Base-by-base conservation (phyloP, 2,113 vertebrate species). In the Eudyptes chrysolophus region DNA sequence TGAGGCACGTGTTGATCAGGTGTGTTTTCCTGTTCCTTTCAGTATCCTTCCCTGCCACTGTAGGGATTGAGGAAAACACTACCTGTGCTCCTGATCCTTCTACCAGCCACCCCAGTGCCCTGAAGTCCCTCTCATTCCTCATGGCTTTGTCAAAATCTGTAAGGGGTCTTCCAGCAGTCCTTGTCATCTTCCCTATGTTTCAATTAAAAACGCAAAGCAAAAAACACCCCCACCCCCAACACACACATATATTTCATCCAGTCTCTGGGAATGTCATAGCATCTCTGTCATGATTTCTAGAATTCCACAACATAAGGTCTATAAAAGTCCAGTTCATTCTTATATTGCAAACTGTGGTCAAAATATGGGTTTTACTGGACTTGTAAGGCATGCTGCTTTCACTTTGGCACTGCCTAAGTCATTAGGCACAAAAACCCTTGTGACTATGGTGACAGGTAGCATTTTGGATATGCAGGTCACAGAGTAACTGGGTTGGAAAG, bases 261-360 rank as follows among this genome's bases (percentile, higher is more conserved):
- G 3, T 42, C 17, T 65, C 54, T 1, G 1, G 51, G 16, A 77
- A 70, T 7, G 38, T 19, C 3, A 0, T 49, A 32, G 34, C 11
- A 46, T 10, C 13, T 51, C 16, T 52, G 34, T 66, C 40, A 36
- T 17, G 4, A 13, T 42, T 66, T 89, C 48, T 65, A 52, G 34
- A 70, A 70, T 48, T 74, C 24, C 27, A 54, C 17, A 57, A 10
- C 14, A 11, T 29, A 42, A 49, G 3, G 4, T 36, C 24, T 95
- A 2, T n/a, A 15, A n/a, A 93, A 78, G 13, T 69, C 16, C 42
- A 25, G 6, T 49, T 90, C 40, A n/a, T 30, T 72, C 90, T 62
- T 36, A 7, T 25, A 10, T 58, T 71, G 48, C 19, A 71, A 79
- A 54, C n/a, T 60, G 4, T 70, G 8, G 34, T 46, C 14, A 79